Conservation (phyloP, 2,797 vertebrate species). For the Epinephelus awoara region DNA sequence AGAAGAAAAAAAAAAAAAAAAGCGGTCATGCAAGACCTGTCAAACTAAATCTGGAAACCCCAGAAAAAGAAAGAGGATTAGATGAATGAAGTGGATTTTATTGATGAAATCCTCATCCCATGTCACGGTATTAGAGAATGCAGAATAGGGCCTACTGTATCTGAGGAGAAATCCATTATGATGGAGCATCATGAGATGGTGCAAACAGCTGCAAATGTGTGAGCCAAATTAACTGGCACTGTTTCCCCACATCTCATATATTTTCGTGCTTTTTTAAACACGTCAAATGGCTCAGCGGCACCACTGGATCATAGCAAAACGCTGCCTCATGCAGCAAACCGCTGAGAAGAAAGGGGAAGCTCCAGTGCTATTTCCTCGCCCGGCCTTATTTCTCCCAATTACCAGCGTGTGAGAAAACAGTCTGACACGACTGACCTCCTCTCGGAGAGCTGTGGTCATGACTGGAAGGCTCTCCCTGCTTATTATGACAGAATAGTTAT, state of each 20-base stretch:
- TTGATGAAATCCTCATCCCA: conserved; percentile 46
- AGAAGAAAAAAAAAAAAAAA: conserved; percentile 9
- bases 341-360: conserved; percentile 31
- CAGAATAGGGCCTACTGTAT: conserved; percentile 10
- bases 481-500: conserved; percentile 77
- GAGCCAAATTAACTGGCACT: conserved; percentile 47
- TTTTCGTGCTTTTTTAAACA: conserved; percentile 21
- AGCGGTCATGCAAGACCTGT: conserved; percentile 36
- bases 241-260: conserved; percentile 20
- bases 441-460: conserved; percentile 61
- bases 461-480: conserved; percentile 70
- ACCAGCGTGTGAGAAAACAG: conserved; percentile 67
- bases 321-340: conserved; percentile 19
- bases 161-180: conserved; percentile 22
- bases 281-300: conserved; percentile 17
- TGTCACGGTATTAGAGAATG: conserved; percentile 32
- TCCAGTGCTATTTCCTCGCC: conserved; percentile 32
- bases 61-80: conserved; percentile 39
- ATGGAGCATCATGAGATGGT: conserved; percentile 2
- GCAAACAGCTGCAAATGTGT: conserved; percentile 17
- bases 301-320: conserved; percentile 9
- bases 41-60: conserved; percentile 56
- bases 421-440: conserved; percentile 74
- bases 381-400: conserved; percentile 73
- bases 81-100: conserved; percentile 49